Conservation (phyloP, 2,113 vertebrate genomes). For the Canis aureus region DNA sequence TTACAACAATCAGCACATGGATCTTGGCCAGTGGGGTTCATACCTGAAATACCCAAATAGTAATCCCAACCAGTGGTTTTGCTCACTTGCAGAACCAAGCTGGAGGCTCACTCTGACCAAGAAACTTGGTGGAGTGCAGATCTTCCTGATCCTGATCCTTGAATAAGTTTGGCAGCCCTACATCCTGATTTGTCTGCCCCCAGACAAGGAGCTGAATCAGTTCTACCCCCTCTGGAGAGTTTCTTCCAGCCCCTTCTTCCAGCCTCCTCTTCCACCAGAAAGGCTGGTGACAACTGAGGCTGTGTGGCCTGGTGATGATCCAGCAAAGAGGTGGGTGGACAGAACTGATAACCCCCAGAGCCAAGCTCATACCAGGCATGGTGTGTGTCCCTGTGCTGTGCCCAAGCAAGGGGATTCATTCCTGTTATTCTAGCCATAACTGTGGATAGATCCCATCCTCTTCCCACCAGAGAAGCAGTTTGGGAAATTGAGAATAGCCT, state of each 20-base stretch:
- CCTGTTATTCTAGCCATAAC: neutral
- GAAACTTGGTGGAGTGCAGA: neutral
- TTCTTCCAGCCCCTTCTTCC: neutral
- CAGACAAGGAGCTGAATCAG: neutral
- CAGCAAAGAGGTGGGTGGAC: neutral
- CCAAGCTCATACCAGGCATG: neutral
- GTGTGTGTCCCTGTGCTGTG: neutral
- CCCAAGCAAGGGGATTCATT: neutral
- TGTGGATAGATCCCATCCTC: neutral
- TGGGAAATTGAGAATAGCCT: neutral
- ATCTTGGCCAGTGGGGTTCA: neutral
- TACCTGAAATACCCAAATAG: neutral
- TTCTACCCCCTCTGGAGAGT: neutral
- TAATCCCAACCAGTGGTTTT: neutral
- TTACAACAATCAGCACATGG: neutral
- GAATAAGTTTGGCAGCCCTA: neutral
- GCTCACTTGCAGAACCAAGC: neutral
- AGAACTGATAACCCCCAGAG: neutral
- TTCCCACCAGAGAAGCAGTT: neutral
- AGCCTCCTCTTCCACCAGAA: too few species aligned
- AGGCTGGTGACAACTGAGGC: too few species aligned
- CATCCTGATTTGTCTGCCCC: neutral
- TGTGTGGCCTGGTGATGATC: neutral
- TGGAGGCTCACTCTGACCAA: neutral
- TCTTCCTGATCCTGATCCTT: neutral